phyloP scores from a whole-genome alignment of 2,797 vertebrate species.

The Antennarius maculatus region DNA sequence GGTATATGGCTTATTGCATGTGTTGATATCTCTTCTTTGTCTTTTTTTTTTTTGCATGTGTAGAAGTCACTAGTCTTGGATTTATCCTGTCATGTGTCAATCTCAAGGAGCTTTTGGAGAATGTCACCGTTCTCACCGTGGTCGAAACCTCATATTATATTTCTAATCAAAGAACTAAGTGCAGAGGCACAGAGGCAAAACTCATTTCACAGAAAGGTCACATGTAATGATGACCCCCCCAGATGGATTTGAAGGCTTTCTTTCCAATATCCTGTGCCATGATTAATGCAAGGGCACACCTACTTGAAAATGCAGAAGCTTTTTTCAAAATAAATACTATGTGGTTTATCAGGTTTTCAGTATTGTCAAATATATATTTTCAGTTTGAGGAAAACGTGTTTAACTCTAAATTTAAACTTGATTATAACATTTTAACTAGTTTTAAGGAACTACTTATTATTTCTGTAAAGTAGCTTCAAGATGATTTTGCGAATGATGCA shows the following conservation, averaged over 20 bases:
- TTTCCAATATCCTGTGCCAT: constrained; percentile 58
- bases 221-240: constrained; percentile 64
- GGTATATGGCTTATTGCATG: constrained; percentile 2
- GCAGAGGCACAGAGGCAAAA: constrained; percentile 55
- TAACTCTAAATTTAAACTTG: background rate
- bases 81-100: constrained; percentile 39
- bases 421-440: no score
- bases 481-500: background rate
- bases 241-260: constrained; percentile 68
- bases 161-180: constrained; percentile 64
- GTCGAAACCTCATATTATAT: constrained; percentile 42
- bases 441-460: no score
- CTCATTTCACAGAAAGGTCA: constrained; percentile 72
- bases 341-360: constrained; percentile 7
- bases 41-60: background rate
- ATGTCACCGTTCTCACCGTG: constrained; percentile 35
- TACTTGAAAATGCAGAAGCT: constrained; percentile 30
- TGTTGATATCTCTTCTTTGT: constrained; percentile 1
- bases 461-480: no score
- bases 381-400: constrained; percentile 3
- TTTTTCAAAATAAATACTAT: constrained; percentile 6
- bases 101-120: constrained; percentile 33
- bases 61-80: constrained; percentile 17
- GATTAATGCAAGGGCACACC: constrained; percentile 54
- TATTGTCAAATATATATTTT: constrained; percentile 8